phyloP scores from a whole-genome alignment of 2,888 invertebrate genomes.

The Drosophila antonietae region DNA sequence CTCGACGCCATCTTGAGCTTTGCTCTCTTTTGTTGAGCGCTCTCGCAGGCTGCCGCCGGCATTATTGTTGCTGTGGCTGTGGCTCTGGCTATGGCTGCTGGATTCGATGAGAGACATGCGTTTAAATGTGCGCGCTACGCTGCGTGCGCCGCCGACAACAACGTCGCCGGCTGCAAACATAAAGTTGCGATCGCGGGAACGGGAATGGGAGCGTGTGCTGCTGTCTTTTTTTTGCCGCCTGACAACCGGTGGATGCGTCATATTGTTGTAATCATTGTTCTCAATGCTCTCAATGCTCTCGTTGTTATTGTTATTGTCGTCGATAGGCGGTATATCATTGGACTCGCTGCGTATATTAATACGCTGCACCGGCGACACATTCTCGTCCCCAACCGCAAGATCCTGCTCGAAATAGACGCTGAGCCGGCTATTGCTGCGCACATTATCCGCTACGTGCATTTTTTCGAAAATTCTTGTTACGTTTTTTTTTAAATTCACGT shows the following conservation, averaged over 20 bases:
- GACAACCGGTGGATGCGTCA: constrained; percentile 40
- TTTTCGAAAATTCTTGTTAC: not conserved
- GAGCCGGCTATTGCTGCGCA: constrained; percentile 26
- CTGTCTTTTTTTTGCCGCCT: constrained; percentile 39
- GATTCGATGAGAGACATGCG: constrained; percentile 67
- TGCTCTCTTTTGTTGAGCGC: constrained; percentile 27
- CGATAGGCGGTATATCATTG: not conserved
- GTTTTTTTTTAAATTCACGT: not conserved
- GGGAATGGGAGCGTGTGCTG: constrained; percentile 17
- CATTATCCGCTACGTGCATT: constrained; percentile 32
- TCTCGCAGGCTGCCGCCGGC: constrained; percentile 19
- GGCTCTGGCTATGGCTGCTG: constrained; percentile 35
- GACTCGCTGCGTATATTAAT: constrained; percentile 3
- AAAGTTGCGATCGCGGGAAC: constrained; percentile 48
- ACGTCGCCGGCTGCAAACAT: constrained; percentile 48
- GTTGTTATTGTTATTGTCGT: constrained; percentile 21
- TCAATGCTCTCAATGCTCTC: constrained; percentile 8
- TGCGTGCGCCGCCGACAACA: constrained; percentile 60
- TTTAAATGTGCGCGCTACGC: constrained; percentile 54
- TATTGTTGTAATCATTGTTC: constrained; percentile 15
- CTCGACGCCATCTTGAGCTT: constrained; percentile 35
- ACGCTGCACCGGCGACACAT: not conserved
- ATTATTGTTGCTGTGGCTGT: constrained; percentile 12
- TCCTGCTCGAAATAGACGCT: constrained; percentile 51
- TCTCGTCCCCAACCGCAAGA: constrained; percentile 8